phyloP scores from a whole-genome alignment of 2,113 vertebrate genomes.

The Polyodon spathula region DNA sequence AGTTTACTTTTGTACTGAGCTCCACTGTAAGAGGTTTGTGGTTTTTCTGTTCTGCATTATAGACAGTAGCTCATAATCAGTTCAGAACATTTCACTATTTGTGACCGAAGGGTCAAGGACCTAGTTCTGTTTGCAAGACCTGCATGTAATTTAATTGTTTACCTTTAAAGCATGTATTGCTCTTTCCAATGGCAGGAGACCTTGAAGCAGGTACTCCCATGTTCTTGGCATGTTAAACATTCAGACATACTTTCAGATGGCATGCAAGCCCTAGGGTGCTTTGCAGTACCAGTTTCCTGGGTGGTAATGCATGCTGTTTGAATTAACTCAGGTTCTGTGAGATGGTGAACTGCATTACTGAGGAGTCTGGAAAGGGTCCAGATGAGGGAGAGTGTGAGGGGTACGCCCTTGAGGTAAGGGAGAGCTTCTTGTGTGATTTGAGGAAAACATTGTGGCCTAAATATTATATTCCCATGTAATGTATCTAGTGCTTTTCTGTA shows the following conservation, averaged over 20 bases:
- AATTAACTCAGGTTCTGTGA: conserved; percentile 75
- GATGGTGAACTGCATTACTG: conserved; percentile 85
- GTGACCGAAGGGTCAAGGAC: not conserved
- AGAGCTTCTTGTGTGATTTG: not conserved
- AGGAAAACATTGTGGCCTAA: too few species aligned
- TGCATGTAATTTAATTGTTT: too few species aligned
- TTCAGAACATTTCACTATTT: not conserved
- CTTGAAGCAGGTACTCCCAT: too few species aligned
- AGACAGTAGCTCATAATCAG: not conserved
- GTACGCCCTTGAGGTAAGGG: conserved; percentile 79
- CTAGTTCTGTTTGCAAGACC: too few species aligned
- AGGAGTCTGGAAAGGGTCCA: conserved; percentile 74
- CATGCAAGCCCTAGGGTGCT: not conserved
- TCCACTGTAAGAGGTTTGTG: conserved; percentile 84
- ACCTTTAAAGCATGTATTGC: too few species aligned
- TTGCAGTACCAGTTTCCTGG: not conserved
- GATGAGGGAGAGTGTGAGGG: conserved; percentile 85
- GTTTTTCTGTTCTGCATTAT: not conserved
- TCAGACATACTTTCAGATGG: not conserved
- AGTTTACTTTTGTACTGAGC: conserved; percentile 96
- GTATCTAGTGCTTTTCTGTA: too few species aligned
- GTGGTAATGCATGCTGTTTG: conserved; percentile 3
- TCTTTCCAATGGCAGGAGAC: too few species aligned
- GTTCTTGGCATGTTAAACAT: too few species aligned
- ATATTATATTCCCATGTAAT: not conserved